Conservation (phyloP, 2,113 vertebrate species). For the Chaetorhynchus papuensis region DNA sequence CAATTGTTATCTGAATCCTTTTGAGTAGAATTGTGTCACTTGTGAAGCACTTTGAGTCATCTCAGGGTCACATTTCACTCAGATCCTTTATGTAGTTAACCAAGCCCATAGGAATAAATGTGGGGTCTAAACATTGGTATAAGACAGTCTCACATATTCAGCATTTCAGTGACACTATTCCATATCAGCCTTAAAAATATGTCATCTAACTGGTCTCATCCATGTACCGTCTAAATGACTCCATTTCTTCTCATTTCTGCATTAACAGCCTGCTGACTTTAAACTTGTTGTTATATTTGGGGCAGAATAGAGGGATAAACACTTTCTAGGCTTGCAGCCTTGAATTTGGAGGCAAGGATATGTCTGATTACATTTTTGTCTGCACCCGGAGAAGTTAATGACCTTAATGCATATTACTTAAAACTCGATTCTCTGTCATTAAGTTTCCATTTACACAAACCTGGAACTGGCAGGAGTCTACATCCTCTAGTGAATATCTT, state of each 20-base stretch:
- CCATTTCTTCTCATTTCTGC: background rate
- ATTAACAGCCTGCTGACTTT: background rate
- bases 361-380: background rate
- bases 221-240: background rate
- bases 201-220: background rate
- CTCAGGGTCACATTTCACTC: background rate
- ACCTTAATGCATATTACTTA: background rate
- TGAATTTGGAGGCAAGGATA: background rate
- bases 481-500: background rate
- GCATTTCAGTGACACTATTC: background rate
- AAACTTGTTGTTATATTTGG: background rate
- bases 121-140: background rate
- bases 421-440: background rate
- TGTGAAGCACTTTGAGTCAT: background rate
- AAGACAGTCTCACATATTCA: background rate
- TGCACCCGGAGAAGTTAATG: background rate
- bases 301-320: background rate
- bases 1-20: background rate
- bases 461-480: background rate
- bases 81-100: background rate
- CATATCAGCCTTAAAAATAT: background rate
- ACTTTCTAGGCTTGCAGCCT: background rate
- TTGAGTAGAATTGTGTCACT: background rate
- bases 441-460: background rate
- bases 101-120: rapidly evolving